Conservation (phyloP, 1,140 invertebrate species). For the Diachasmimorpha longicaudata region DNA sequence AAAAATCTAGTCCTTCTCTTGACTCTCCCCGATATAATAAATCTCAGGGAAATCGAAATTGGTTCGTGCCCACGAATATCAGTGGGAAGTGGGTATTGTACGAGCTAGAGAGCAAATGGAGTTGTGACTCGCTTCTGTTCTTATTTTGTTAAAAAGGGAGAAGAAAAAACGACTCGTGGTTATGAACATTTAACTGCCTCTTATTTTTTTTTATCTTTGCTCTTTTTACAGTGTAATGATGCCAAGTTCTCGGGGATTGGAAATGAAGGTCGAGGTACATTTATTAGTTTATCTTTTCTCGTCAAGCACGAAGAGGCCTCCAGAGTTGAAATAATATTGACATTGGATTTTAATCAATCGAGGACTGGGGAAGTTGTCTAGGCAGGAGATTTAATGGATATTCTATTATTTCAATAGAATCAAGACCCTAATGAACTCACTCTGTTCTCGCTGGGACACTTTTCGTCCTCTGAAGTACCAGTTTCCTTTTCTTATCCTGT, state of each 20-base stretch:
- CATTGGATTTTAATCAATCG: not conserved
- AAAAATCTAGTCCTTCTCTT: conserved; percentile 30
- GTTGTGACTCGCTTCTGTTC: not conserved
- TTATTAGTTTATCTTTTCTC: not conserved
- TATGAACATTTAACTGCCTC: not conserved
- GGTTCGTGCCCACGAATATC: conserved; percentile 22
- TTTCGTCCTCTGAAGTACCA: conserved; percentile 46
- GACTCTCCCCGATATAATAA: conserved; percentile 36
- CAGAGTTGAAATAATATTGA: not conserved
- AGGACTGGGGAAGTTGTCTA: not conserved
- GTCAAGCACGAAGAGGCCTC: not conserved
- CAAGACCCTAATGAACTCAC: conserved; percentile 18
- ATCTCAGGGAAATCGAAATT: conserved; percentile 35
- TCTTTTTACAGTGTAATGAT: not conserved
- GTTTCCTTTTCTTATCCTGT: conserved; percentile 53
- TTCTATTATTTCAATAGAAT: too few relatives aligned
- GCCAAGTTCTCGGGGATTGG: not conserved
- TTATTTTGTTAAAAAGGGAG: not conserved
- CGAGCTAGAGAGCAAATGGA: not conserved
- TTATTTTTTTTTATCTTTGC: not conserved
- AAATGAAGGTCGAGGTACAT: conserved; percentile 4
- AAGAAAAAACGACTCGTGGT: not conserved
- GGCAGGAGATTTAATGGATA: too few relatives aligned
- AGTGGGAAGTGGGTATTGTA: not conserved
- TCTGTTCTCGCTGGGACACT: conserved; percentile 36